Evolutionary conservation across 1,140 invertebrate genomes (phyloP), one percentile per base, ranked within the genome.

Genomic region (Metopolophium dirhodum): DNA sequence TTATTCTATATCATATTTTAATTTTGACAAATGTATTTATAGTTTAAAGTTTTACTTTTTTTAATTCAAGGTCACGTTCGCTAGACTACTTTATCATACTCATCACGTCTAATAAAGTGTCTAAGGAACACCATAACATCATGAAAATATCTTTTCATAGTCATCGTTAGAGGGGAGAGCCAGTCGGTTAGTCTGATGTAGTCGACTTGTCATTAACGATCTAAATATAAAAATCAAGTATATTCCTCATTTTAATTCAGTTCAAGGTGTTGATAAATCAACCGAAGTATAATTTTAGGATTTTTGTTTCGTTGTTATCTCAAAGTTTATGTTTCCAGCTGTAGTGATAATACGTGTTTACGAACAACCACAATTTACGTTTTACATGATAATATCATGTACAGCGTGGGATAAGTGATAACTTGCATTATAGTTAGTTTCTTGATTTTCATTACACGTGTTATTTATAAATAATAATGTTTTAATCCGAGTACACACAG

Each of bases 181-280:
- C 18, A 45, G 45, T 49, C 45, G 18, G 45, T 47, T 87, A 23
- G 18, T 14, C 45, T 30, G 85, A 87, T 77, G 61, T 77, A 77
- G 61, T 61, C 26, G 26, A 35, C 61, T 77, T 20, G 61, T 20
- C 30, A n/a, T n/a, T 77, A 77, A 77, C n/a, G n/a, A 87, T 87
- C 85, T 87, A 87, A 87, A 87, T 87, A 87, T 87, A 87, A 87
- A 86, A 49, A 87, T 26, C 45, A 45, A 26, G 45, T n/a, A 49
- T n/a, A 49, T 47, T n/a, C 37, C 45, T 45, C 11, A 87, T n/a
- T 87, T 87, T 47, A 87, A 87, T 49, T 49, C 30, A 47, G 85
- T 87, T 87, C 85, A 87, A 87, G 85, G 85, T 49, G 47, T 26
- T 45, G 3, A 49, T 49, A 87, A 85, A 85, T 85, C 20, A 22